Evolutionary conservation across 2,888 invertebrate genomes (phyloP), one percentile per base, ranked within the genome.

Genomic region (Trichopoda pennipes): DNA sequence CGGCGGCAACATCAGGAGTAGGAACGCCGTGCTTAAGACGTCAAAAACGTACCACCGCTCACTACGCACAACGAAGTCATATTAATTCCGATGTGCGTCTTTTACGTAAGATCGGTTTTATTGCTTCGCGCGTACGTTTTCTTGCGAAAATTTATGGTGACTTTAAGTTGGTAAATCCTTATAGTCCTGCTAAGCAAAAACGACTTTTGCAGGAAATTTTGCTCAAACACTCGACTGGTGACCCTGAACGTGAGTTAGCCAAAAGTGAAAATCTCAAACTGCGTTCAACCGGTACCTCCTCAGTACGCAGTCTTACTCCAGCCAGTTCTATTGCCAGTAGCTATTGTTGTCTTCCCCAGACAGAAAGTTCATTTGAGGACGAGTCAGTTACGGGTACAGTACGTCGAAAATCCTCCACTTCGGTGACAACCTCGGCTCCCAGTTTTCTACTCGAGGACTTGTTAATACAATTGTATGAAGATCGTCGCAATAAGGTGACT

Each of bases 401-500:
- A 68, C 87, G 87, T 3, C 88, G 89, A 21, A 88, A 88, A 55
- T 89, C 89, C 1, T 88, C 88, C 16, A 75, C 80, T 8, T 69
- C 85, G 68, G 72, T 76, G 16, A 69, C 76, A 3, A 70, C 83
- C 14, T 77, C 85, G 32, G 74, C 86, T 38, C 86, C 88, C 12
- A 89, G 87, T 47, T 85, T 87, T 6, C 83, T 91, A 79, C 87
- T 91, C 17, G 91, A 91, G 84, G 89, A 91, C 86, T 74, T 91
- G 81, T 85, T 91, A 44, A 87, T 91, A 81, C 89, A 91, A 83
- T 90, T 91, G 84, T 91, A 91, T 90, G 91, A 91, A 84, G 90
- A 90, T 85, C 88, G 87, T 63, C 84, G 86, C 64, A 87, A 87
- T 66, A 88, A 87, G 83, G 85, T 89, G 61, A 90, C 89, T 55